Evolutionary conservation across 2,113 vertebrate species (phyloP).

Genomic region (Melanostigma gelatinosum): DNA sequence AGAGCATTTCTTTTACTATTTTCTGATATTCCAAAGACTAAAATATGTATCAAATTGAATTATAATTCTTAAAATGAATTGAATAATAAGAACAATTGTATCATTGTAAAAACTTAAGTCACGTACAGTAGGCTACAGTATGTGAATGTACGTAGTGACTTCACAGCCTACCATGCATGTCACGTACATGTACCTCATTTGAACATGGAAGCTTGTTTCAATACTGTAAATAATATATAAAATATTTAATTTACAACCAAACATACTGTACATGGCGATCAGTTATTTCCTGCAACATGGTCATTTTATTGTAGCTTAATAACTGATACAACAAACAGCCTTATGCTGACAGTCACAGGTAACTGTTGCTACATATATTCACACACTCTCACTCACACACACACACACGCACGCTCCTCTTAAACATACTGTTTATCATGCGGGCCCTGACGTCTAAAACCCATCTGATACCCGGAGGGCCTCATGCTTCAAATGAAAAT

Average conservation of each 20-base stretch:
- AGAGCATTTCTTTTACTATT: not conserved
- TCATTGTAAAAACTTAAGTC: not conserved
- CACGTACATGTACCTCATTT: not conserved
- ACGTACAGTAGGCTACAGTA: not conserved
- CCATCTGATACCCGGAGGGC: not conserved
- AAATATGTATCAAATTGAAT: not conserved
- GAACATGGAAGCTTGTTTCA: not conserved
- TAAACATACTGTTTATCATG: not conserved
- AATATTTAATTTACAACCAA: not conserved
- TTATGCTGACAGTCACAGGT: not conserved
- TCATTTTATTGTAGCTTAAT: not conserved
- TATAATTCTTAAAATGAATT: not conserved
- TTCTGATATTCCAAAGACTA: not conserved
- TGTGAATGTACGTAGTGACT: not conserved
- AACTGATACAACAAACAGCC: not conserved
- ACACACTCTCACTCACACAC: not conserved
- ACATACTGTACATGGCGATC: not conserved
- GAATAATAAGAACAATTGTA: not conserved
- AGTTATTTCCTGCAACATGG: not conserved
- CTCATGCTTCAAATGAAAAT: conserved; percentile 2
- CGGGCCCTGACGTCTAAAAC: not conserved
- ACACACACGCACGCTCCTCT: not conserved
- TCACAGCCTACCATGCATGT: not conserved
- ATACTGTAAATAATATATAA: not conserved
- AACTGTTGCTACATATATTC: conserved; percentile 1